A percentile compares a stretch with the other conserved stretches of the same genome.
Evolutionary conservation across 2,888 invertebrate species (phyloP).

Genomic region (Conus canariensis): DNA sequence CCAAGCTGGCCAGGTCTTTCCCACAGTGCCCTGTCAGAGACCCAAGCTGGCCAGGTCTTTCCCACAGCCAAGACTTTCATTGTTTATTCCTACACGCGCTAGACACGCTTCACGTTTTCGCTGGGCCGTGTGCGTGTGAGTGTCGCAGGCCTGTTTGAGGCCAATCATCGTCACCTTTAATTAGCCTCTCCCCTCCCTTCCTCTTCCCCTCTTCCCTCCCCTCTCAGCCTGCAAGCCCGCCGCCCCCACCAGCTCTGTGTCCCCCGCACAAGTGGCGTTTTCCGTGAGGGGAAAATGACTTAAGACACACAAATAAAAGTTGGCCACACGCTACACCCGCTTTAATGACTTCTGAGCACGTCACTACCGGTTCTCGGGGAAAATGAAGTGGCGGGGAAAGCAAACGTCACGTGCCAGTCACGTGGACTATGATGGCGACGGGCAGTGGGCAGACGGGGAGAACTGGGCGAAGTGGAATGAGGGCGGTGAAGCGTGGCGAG

Average conservation of each 20-base stretch:
- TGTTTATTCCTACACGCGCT: not conserved
- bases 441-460: not conserved
- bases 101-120: not conserved
- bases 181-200: not conserved
- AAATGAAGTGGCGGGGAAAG: slow-evolving; percentile 27
- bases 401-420: slow-evolving; percentile 23
- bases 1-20: not conserved
- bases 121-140: slow-evolving; percentile 1
- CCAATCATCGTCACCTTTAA: slow-evolving; percentile 23
- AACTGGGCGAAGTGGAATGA: not conserved
- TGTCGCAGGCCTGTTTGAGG: slow-evolving; percentile 3
- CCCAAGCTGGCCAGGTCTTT: not conserved
- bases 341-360: slow-evolving; percentile 21
- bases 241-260: no score
- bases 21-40: not conserved
- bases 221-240: no score
- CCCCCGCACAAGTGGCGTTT: not conserved
- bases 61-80: not conserved
- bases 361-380: not conserved
- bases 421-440: slow-evolving; percentile 1
- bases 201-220: not conserved
- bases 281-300: not conserved
- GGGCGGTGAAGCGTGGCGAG: not conserved
- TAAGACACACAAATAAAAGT: not conserved
- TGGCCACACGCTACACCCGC: not conserved